Evolutionary conservation across 2,113 vertebrate species (phyloP).

Genomic region (Maccullochella peelii): DNA sequence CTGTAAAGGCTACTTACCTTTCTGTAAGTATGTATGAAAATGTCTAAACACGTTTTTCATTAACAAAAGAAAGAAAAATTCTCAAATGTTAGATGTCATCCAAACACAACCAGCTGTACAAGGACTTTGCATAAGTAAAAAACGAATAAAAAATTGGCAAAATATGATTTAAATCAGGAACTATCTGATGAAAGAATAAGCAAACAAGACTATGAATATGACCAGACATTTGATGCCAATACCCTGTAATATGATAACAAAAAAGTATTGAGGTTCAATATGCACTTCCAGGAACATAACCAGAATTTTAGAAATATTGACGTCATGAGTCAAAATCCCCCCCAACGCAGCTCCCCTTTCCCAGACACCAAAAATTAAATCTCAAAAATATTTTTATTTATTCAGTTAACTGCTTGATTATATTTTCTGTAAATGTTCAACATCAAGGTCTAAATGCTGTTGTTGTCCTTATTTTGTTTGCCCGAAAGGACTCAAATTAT

Average conservation of each 20-base stretch:
- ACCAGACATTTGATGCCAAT: background rate
- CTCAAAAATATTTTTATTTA: background rate
- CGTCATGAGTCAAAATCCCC: background rate
- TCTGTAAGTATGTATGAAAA: background rate
- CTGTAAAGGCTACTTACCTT: background rate
- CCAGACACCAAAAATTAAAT: background rate
- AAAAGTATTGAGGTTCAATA: background rate
- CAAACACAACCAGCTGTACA: background rate
- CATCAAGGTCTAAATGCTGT: background rate
- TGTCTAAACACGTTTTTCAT: background rate
- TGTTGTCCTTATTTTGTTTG: background rate
- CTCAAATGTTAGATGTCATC: background rate
- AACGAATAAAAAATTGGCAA: background rate
- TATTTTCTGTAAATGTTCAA: background rate
- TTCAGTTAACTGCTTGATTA: background rate
- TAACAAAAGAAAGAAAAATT: background rate
- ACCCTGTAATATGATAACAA: background rate
- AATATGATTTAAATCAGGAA: background rate
- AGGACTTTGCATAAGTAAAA: background rate
- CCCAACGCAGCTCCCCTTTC: background rate
- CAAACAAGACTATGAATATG: background rate
- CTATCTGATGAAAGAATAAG: background rate
- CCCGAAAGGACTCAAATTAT: background rate
- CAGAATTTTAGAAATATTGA: background rate
- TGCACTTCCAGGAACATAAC: slow-evolving; percentile 5